Base-by-base conservation (phyloP, 2,113 vertebrate species). In the Apteryx owenii region DNA sequence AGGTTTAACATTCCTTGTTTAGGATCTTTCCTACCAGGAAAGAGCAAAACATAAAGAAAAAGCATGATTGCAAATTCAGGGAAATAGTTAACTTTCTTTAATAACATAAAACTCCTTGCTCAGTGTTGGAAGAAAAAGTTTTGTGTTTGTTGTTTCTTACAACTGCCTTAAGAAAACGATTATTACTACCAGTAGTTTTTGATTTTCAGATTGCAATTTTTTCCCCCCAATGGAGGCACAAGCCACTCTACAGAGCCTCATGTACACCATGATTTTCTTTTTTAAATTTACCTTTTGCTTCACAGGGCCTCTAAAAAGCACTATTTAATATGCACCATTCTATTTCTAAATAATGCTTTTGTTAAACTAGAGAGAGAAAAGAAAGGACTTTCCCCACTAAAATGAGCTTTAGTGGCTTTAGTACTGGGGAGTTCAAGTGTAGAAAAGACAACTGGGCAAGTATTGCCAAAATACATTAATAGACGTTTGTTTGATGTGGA, bases 211-310 rank as follows among this genome's bases (percentile, higher is more conserved):
- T 90, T 68, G 8, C 14, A 90, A 1, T 80, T 72, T 9, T 8
- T 77, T 33, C 56, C 6, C 68, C 19, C 3, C 2, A 25, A 1
- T 53, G n/a, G 0, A 7, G 1, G 1, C 36, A 33, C 26, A 83
- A 65, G 72, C 38, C 76, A 25, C 22, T 38, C 46, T 44, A 66
- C 19, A 58, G 44, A 50, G 60, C 23, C 38, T 50, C 22, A 66
- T 26, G 18, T 40, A 73, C 5, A 73, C 22, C 0, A 0, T 18
- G 5, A 77, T 5, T 40, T 81, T 70, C 10, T 46, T 62, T 75
- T 93, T 50, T 5, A 93, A 60, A 25, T 84, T 66, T 53, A 36
- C 69, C 12, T 72, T 73, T 88, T 44, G 88, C 15, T 73, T 88
- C 50, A 90, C 14, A 33, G 0, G 3, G 33, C 19, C 75, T 77